Base-by-base conservation (phyloP, 2,888 invertebrate species). In the Aleiodes testaceus region DNA sequence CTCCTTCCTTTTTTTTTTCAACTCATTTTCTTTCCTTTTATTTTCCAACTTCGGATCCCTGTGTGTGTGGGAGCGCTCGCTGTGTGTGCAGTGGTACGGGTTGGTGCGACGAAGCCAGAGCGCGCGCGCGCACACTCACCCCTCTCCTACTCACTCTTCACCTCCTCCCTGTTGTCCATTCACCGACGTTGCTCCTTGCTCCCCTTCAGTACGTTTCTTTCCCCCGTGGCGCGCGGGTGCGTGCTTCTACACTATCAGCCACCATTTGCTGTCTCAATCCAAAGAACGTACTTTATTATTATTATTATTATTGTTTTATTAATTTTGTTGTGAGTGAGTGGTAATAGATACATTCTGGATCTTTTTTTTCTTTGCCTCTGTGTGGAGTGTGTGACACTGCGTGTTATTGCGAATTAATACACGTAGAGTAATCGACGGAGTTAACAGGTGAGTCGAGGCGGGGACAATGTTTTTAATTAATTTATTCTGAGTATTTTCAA, bases 171-270 rank as follows among this genome's bases (percentile, higher is more conserved):
- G n/a, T 22, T 53, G 30, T 59, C 49, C 63, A 71, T 70, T 70
- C 72, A 64, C 73, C 69, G 50, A 64, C 67, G 66, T 67, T 78
- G 78, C 80, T 79, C 78, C 78, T 80, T 78, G 73, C 76, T 74
- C 77, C 78, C 77, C 79, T 81, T 79, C 80, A 78, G 79, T 77
- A 77, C 72, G 78, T 72, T 77, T 75, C 74, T 76, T 78, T 74
- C 70, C 80, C 79, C 78, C 78, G 77, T 77, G 72, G 73, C 74
- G 73, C 72, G 74, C 70, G 73, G 75, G 67, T 76, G 74, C 72
- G 69, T 61, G 55, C 65, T 67, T 70, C 30, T 16, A 22, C 69
- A 74, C 65, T 2, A 26, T 26, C 26, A 26, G 26, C 26, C 66
- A 61, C 47, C 64, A 52, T 73, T 16, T 53, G 36, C 45, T 66